phyloP scores from a whole-genome alignment of 2,113 vertebrate species.

The Xenopus borealis region DNA sequence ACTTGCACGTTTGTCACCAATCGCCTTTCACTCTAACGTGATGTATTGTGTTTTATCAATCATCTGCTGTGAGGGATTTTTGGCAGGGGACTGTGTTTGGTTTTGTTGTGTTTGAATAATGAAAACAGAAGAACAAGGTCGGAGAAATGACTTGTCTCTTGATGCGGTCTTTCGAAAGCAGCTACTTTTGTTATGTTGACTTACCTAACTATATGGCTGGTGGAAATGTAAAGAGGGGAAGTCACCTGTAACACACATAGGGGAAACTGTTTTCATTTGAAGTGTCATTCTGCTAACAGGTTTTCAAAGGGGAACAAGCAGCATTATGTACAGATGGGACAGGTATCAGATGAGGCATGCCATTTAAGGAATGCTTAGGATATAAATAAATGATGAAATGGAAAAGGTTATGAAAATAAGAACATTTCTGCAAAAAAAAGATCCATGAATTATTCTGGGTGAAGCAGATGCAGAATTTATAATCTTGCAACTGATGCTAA shows the following conservation, averaged over 20 bases:
- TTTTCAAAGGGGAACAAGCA: constrained; percentile 16
- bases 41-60: constrained; percentile 15
- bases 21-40: constrained; percentile 4
- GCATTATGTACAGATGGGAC: not conserved
- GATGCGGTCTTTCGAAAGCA: constrained; percentile 22
- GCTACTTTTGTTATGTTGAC: constrained; percentile 26
- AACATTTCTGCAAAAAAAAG: too few species aligned
- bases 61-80: constrained; percentile 1
- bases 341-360: not conserved
- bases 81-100: not conserved
- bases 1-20: too few species aligned
- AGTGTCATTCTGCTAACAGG: constrained; percentile 33
- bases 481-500: too few species aligned
- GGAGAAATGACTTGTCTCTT: constrained; percentile 6
- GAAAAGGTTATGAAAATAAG: too few species aligned
- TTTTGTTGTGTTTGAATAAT: constrained; percentile 24
- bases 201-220: constrained; percentile 37
- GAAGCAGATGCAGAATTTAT: too few species aligned
- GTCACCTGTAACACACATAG: constrained; percentile 29
- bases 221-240: constrained; percentile 23
- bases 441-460: too few species aligned
- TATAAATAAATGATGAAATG: not conserved
- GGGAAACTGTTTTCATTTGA: constrained; percentile 32
- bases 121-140: constrained; percentile 21
- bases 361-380: not conserved